Percentiles rank a stretch among this genome's conserved stretches.
These are phyloP conservation scores for Cynodonichthys magdalenae DNA, from an alignment of 2,797 vertebrate genomes.

Conservation along the genomic window DNA sequence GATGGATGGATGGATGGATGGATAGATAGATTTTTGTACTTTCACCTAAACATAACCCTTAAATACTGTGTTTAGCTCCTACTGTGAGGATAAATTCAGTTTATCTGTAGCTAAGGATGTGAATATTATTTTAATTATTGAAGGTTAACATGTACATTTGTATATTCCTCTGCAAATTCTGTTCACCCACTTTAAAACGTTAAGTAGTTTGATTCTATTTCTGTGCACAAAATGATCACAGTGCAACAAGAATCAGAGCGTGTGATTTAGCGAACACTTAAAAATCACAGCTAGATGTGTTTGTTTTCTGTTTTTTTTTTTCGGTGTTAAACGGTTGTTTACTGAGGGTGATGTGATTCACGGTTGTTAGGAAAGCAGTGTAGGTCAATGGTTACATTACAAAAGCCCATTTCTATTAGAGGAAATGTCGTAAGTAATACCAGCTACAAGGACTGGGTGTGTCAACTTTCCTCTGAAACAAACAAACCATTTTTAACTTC, in stretches of 20 bases:
- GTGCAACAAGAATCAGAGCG: slow-evolving; percentile 7
- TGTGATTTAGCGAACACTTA: slow-evolving; percentile 24
- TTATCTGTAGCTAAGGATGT: no score
- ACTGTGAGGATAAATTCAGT: no score
- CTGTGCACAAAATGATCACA: background rate
- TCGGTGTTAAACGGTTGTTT: slow-evolving; percentile 30
- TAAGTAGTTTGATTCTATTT: background rate
- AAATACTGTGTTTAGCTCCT: no score
- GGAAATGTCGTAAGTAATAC: slow-evolving; percentile 86
- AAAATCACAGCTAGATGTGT: slow-evolving; percentile 13
- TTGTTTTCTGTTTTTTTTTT: background rate
- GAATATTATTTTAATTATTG: no score
- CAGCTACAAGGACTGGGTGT: slow-evolving; percentile 85
- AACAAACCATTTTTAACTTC: slow-evolving; percentile 89
- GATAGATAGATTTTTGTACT: no score
- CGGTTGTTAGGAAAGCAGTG: slow-evolving; percentile 48
- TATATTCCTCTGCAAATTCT: background rate
- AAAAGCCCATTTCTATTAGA: slow-evolving; percentile 84
- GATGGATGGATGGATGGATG: no score
- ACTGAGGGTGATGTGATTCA: slow-evolving; percentile 53
- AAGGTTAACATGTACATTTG: no score
- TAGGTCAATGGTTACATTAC: slow-evolving; percentile 72
- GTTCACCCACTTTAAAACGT: background rate
- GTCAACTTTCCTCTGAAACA: slow-evolving; percentile 87
- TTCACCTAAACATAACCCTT: no score